Evolutionary conservation across 2,888 invertebrate species (phyloP).

Genomic region (Sesamia inferens): DNA sequence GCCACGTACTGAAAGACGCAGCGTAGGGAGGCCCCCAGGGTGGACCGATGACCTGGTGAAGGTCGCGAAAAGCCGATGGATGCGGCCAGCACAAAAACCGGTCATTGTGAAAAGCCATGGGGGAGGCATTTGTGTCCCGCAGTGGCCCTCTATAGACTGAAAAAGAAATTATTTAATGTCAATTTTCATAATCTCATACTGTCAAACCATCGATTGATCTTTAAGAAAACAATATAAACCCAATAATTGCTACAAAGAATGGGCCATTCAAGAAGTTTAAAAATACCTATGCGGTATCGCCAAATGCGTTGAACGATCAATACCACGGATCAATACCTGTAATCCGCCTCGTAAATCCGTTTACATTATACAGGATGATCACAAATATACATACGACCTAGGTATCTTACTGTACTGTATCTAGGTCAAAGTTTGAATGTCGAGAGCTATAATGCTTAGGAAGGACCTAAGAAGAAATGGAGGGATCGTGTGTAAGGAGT

Average conservation of each 20-base stretch:
- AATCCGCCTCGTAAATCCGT: background rate
- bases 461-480: background rate
- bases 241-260: conserved; percentile 48
- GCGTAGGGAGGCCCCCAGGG: too few species aligned
- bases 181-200: background rate
- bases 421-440: background rate
- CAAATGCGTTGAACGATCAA: conserved; percentile 58
- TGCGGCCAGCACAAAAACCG: too few species aligned
- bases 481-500: background rate
- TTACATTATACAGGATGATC: conserved; percentile 10
- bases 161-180: background rate
- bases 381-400: background rate
- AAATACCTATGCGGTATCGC: conserved; percentile 70
- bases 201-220: conserved; percentile 17
- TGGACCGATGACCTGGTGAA: too few species aligned
- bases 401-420: background rate
- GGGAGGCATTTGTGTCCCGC: too few species aligned
- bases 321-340: background rate
- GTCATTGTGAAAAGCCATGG: too few species aligned
- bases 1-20: too few species aligned
- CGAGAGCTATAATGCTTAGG: too few species aligned
- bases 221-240: conserved; percentile 18
- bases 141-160: too few species aligned
- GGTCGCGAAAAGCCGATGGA: too few species aligned
- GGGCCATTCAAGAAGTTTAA: conserved; percentile 75